A percentile compares a stretch with the other conserved stretches of the same genome.
Evolutionary conservation across 2,113 vertebrate species (phyloP).

Genomic region (Corynorhinus townsendii): DNA sequence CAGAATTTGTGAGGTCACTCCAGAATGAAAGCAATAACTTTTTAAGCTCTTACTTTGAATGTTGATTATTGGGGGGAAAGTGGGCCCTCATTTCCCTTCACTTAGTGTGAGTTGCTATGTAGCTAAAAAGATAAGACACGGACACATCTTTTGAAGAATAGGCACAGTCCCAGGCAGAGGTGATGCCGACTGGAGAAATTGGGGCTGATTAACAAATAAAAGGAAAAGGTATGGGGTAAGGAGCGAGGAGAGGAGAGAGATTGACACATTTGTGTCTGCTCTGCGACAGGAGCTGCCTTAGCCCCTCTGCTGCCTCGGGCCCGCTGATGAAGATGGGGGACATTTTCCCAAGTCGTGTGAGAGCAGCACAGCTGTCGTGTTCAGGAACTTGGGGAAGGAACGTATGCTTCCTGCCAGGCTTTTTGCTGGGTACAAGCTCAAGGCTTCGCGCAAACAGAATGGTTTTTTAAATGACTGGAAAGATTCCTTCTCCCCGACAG

Average conservation of each 20-base stretch:
- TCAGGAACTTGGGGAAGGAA: slow-evolving; percentile 65
- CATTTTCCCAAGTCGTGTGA: slow-evolving; percentile 65
- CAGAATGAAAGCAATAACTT: background rate
- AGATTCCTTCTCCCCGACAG: slow-evolving; percentile 61
- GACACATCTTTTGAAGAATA: slow-evolving; percentile 20
- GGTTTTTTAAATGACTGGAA: slow-evolving; percentile 64
- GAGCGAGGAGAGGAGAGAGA: slow-evolving; percentile 34
- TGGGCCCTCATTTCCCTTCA: background rate
- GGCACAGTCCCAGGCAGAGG: background rate
- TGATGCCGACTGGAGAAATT: background rate
- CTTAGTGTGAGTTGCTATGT: background rate
- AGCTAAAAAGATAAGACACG: background rate
- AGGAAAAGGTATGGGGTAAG: background rate
- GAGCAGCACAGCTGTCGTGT: slow-evolving; percentile 70
- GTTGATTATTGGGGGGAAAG: background rate
- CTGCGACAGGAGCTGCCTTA: slow-evolving; percentile 63
- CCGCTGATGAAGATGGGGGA: slow-evolving; percentile 64
- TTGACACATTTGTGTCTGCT: slow-evolving; percentile 53
- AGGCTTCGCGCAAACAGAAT: slow-evolving; percentile 63
- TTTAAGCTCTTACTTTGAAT: background rate
- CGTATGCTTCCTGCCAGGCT: slow-evolving; percentile 76
- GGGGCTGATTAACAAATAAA: background rate
- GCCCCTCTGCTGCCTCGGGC: slow-evolving; percentile 59
- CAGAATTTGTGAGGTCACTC: background rate
- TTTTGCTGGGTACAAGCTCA: slow-evolving; percentile 53